phyloP scores from a whole-genome alignment of 2,888 invertebrate genomes.

The Latheticus oryzae region DNA sequence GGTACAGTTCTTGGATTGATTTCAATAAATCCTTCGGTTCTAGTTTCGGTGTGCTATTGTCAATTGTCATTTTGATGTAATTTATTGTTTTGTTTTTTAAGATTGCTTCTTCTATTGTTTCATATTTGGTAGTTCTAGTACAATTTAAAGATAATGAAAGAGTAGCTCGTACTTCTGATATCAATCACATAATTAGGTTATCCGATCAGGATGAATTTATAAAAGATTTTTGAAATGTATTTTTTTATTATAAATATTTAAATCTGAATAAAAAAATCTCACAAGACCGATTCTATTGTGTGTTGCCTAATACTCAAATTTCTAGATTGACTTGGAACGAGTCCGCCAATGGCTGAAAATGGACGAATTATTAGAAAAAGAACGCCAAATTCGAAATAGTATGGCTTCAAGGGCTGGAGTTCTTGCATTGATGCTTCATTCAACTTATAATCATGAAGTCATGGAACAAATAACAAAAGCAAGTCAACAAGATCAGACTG shows the following conservation, averaged over 20 bases:
- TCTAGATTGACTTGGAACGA: slow-evolving; percentile 92
- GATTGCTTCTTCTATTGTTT: slow-evolving; percentile 11
- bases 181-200: no score
- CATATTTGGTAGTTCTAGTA: slow-evolving; percentile 13
- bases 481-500: slow-evolving; percentile 66
- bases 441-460: slow-evolving; percentile 93
- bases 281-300: no score
- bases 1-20: slow-evolving; percentile 17
- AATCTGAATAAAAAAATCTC: no score
- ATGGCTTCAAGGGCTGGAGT: slow-evolving; percentile 89
- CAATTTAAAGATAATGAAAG: slow-evolving; percentile 15
- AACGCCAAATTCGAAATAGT: slow-evolving; percentile 82
- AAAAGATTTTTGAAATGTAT: no score
- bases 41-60: slow-evolving; percentile 13
- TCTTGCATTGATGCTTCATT: slow-evolving; percentile 94
- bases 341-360: slow-evolving; percentile 92
- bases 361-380: slow-evolving; percentile 94
- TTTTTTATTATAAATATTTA: no score
- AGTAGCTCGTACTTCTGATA: no score
- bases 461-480: slow-evolving; percentile 78
- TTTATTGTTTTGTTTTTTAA: neutral
- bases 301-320: slow-evolving; percentile 31
- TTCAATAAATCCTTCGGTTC: slow-evolving; percentile 3
- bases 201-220: no score
- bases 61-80: no score